phyloP scores from a whole-genome alignment of 2,113 vertebrate genomes.

The Archilochus colubris region DNA sequence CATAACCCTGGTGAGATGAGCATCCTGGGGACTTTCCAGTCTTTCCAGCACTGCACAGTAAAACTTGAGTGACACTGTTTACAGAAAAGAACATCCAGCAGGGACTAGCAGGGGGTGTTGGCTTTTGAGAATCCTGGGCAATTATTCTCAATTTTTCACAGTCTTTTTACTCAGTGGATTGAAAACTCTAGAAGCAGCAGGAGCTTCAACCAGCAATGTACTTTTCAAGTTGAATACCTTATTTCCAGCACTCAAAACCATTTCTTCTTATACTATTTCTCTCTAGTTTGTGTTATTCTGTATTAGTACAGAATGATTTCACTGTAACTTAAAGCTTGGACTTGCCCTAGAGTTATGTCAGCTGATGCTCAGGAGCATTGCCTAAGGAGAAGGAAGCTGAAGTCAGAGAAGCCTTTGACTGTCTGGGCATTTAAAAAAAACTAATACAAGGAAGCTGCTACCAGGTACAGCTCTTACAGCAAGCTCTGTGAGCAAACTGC shows the following conservation, averaged over 20 bases:
- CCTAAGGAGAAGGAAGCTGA: neutral
- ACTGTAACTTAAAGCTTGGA: neutral
- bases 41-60: neutral
- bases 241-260: neutral
- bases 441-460: neutral
- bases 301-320: neutral
- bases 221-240: neutral
- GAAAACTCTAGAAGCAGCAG: neutral
- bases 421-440: neutral
- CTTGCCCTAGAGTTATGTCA: neutral
- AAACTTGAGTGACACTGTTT: neutral
- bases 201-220: neutral
- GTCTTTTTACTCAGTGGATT: neutral
- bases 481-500: neutral
- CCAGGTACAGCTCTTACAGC: neutral
- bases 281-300: neutral
- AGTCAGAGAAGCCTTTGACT: neutral
- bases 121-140: neutral
- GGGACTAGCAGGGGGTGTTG: fast-evolving
- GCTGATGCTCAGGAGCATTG: neutral
- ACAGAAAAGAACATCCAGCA: neutral
- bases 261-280: neutral
- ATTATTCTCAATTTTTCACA: neutral
- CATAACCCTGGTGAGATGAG: neutral
- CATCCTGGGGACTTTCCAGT: neutral